phyloP scores from a whole-genome alignment of 2,888 invertebrate genomes.

The Melanargia galathea region DNA sequence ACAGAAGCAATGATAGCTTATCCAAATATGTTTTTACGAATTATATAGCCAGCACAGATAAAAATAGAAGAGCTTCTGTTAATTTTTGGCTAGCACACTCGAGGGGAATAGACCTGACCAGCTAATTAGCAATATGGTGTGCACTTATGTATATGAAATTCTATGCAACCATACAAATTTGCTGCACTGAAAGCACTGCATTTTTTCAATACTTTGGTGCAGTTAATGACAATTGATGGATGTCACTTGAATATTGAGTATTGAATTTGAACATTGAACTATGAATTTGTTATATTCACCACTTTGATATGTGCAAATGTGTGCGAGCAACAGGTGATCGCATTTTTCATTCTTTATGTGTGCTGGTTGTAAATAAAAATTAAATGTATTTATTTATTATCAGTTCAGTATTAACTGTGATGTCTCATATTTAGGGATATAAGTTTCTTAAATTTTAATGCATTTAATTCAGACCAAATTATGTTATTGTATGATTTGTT shows the following conservation, averaged over 20 bases:
- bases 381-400: conserved; percentile 60
- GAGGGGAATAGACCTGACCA: neutral
- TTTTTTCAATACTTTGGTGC: neutral
- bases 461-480: conserved; percentile 79
- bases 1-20: conserved; percentile 69
- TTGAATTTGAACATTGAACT: neutral
- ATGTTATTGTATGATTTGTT: conserved; percentile 40
- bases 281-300: too few species aligned
- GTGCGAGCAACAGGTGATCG: neutral
- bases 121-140: neutral
- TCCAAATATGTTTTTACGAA: conserved; percentile 31
- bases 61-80: neutral
- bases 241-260: neutral
- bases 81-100: neutral
- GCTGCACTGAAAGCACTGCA: neutral
- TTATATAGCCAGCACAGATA: conserved; percentile 15
- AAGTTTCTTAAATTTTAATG: conserved; percentile 68
- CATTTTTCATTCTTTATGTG: neutral
- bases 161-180: neutral
- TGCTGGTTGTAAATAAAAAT: conserved; percentile 25
- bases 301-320: too few species aligned
- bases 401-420: conserved; percentile 80
- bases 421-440: conserved; percentile 71
- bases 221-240: neutral
- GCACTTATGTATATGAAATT: neutral